Evolutionary conservation across 37 sponge, comb jelly and placozoan species (phyloP), one percentile per base, ranked within the genome.

Genomic region (Mnemiopsis leidyi): DNA sequence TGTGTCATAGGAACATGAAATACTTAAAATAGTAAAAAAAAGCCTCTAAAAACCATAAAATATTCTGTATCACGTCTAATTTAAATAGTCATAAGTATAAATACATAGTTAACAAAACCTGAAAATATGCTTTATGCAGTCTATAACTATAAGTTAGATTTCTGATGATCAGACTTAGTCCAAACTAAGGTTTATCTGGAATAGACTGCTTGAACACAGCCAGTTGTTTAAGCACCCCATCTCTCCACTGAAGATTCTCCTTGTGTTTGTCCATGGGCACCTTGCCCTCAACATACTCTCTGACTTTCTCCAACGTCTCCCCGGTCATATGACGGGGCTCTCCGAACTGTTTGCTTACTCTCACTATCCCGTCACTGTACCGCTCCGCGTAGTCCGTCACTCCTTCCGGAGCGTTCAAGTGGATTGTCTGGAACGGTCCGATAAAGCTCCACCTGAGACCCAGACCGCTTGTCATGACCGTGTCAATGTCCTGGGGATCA

Each of bases 401-500:
- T n/a, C 98, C 94, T 69, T 38, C 67, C 13, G 82, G 61, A 32
- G 98, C 98, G 92, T 98, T 98, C 69, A 97, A 93, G 69, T 98
- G 98, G 92, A 96, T 96, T 40, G 95, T 95, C 92, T 96, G 96
- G 95, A 98, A 97, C 0, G 94, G 93, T 26, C 98, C 98, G 93
- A 98, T 95, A 83, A 98, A 95, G 29, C 96, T 94, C 77, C 96
- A 98, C 32, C 98, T 33, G 73, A 96, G 76, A 16, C 96, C 98
- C 23, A 98, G 94, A 5, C 98, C 98, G 30, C 96, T 94, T 21
- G 95, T 79, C 34, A 98, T 39, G 68, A 96, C 96, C n/a, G 95
- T 95, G 76, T 98, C 97, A 21, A 96, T 93, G 69, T 98, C 98
- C 83, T 98, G 95, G n/a, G 98, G 96, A 40, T 97, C 95, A 71